phyloP scores from a whole-genome alignment of 2,888 invertebrate species.

The Drosophila prostipennis region DNA sequence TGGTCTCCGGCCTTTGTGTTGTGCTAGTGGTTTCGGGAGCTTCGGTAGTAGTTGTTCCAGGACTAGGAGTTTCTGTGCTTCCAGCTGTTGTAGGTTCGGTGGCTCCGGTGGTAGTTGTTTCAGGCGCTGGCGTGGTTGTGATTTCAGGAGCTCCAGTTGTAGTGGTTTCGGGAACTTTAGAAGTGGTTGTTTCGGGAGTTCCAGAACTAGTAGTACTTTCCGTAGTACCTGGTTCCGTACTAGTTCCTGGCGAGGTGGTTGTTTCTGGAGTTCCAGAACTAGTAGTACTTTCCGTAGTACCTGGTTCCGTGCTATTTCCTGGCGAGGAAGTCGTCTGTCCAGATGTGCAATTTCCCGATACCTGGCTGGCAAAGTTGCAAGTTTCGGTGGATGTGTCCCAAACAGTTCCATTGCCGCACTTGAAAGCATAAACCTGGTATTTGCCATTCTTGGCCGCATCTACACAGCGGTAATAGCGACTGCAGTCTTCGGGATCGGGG shows the following conservation, averaged over 20 bases:
- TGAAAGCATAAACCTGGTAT: constrained; percentile 85
- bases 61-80: constrained; percentile 11
- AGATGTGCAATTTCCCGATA: constrained; percentile 79
- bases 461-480: constrained; percentile 86
- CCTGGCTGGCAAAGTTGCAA: constrained; percentile 84
- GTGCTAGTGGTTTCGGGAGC: constrained; percentile 36
- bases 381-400: constrained; percentile 86
- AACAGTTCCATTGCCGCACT: constrained; percentile 86
- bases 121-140: background rate
- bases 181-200: constrained; percentile 8
- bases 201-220: background rate
- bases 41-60: constrained; percentile 21
- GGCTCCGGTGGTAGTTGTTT: constrained; percentile 22
- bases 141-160: constrained; percentile 12
- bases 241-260: constrained; percentile 32
- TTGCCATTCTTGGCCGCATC: constrained; percentile 82
- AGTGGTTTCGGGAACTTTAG: constrained; percentile 40
- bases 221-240: constrained; percentile 17
- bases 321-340: constrained; percentile 54
- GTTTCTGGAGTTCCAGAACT: constrained; percentile 1
- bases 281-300: background rate
- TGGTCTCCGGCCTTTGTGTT: constrained; percentile 12
- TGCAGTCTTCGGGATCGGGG: constrained; percentile 85
- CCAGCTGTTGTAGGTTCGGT: constrained; percentile 16
- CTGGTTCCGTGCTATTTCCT: constrained; percentile 29